Evolutionary conservation across 2,113 vertebrate species (phyloP), one percentile per base, ranked within the genome.

Genomic region (Epinephelus moara): DNA sequence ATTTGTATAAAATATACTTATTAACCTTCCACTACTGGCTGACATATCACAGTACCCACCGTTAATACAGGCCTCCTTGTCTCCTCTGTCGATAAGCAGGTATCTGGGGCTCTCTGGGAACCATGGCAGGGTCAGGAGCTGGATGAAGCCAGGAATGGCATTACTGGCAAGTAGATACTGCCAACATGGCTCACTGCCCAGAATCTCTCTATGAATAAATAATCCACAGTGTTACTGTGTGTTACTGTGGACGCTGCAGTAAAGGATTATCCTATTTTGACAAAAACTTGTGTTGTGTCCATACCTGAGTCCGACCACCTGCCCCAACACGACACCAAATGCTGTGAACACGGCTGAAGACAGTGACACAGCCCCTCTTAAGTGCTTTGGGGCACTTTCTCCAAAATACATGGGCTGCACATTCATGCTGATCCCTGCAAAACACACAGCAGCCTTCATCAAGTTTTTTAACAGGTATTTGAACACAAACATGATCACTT

Each of bases 321-420:
- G 97, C 21, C 97, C 97, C 75, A 97, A 78, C 61, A 98, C 89
- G 1, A 98, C 85, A 14, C 97, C 97, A 45, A 98, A 95, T 21
- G 97, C 94, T 25, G 97, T 95, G 80, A 98, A 99, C 0, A 96
- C 93, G 52, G 97, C 97, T 4, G 96, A 97, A 3, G 96, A 96
- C 90, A 97, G 81, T 30, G 97, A 93, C 79, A 96, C 88, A 0
- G 96, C 95, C 61, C 97, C 97, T 68, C 97, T 91, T 42, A 97
- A 90, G 78, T 97, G 95, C 92, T 96, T 97, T 18, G 97, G 97
- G 9, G 96, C 96, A 18, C 97, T 97, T 89, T 98, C 97, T 25
- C 97, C 97, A 89, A 99, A 96, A 75, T 98, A 98, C 97, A 98
- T 98, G 79, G 97, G 97, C 88, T 99, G 97, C 33, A 98, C 88